phyloP scores from a whole-genome alignment of 2,797 vertebrate genomes.

The Cryptoprocta ferox region DNA sequence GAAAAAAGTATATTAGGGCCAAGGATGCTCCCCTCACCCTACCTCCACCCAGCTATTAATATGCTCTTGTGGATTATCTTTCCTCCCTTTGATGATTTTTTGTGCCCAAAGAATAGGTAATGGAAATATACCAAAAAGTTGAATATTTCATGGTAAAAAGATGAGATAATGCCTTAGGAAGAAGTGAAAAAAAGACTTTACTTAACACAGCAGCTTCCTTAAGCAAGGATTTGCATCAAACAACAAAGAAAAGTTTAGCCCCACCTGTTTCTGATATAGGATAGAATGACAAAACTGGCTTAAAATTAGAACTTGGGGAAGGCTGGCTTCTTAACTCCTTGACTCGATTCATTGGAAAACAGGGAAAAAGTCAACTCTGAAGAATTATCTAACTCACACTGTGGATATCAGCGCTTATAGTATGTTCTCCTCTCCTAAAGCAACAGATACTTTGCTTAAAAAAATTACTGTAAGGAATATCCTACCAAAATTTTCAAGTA shows the following conservation, averaged over 20 bases:
- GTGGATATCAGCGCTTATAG: neutral
- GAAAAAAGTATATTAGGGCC: neutral
- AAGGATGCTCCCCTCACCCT: neutral
- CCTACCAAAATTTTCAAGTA: conserved; percentile 20
- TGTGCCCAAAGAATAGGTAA: neutral
- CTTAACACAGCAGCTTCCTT: conserved; percentile 35
- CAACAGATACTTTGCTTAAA: conserved; percentile 24
- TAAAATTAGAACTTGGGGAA: neutral
- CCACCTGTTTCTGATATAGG: neutral
- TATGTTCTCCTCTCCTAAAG: neutral
- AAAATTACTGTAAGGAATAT: conserved; percentile 6
- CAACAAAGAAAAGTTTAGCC: neutral
- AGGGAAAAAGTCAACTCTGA: neutral
- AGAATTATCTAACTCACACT: neutral
- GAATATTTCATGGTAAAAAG: conserved; percentile 21
- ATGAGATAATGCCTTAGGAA: neutral
- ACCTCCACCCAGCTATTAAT: neutral
- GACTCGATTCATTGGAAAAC: neutral
- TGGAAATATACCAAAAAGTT: conserved; percentile 23
- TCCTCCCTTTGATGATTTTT: neutral
- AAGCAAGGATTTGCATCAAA: neutral
- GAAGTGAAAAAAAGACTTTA: neutral
- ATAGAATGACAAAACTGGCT: neutral
- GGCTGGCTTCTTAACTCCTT: neutral
- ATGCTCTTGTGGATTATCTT: neutral